Percentiles rank a stretch among this genome's conserved stretches.
These are phyloP conservation scores for Oedothorax gibbosus DNA, from an alignment of 1,140 invertebrate genomes.

Conservation along the genomic window DNA sequence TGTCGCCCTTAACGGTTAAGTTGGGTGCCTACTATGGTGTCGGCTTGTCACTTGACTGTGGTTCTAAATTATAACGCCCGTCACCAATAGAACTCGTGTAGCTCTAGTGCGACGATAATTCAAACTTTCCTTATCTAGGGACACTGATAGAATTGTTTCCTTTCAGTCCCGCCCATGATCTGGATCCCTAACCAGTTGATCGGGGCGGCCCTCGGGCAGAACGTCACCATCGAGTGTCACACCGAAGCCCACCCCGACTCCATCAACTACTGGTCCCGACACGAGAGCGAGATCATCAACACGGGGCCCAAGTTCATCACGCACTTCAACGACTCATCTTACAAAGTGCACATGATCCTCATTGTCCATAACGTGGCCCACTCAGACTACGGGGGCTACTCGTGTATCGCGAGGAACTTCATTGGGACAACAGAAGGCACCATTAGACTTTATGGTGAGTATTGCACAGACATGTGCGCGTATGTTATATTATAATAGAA, in stretches of 20 bases:
- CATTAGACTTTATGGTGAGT: conserved; percentile 90
- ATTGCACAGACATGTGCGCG: not conserved
- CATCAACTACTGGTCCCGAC: conserved; percentile 65
- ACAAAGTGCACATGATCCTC: conserved; percentile 64
- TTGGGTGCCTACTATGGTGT: no score
- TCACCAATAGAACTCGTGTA: no score
- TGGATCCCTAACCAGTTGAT: conserved; percentile 71
- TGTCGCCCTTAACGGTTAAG: no score
- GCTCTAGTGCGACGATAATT: no score
- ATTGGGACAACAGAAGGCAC: conserved; percentile 91
- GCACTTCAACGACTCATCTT: conserved; percentile 38
- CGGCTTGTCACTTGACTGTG: no score
- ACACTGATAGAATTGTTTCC: not conserved
- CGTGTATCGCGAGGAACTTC: conserved; percentile 92
- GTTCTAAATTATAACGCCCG: no score
- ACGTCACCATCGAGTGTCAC: conserved; percentile 69
- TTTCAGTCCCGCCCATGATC: conserved; percentile 70
- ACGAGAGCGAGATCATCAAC: conserved; percentile 59
- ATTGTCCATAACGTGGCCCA: conserved; percentile 54
- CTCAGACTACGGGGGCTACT: conserved; percentile 85
- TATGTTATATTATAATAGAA: no score
- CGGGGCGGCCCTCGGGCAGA: conserved; percentile 68
- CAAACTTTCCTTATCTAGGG: no score
- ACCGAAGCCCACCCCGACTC: conserved; percentile 66
- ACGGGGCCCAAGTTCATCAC: conserved; percentile 53